Base-by-base conservation (phyloP, 2,888 invertebrate species). In the Pollenia angustigena region DNA sequence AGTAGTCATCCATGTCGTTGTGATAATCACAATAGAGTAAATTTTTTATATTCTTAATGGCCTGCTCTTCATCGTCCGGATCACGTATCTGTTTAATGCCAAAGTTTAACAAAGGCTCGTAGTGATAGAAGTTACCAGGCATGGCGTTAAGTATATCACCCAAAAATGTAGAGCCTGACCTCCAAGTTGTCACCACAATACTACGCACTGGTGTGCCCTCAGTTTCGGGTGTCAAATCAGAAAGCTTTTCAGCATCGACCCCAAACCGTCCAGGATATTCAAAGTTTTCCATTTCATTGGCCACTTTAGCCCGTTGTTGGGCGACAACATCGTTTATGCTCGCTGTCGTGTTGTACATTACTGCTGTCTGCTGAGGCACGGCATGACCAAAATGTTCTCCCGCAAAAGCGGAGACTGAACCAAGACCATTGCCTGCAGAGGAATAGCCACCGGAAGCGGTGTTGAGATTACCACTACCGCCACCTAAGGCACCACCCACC, bases 101-200 rank as follows among this genome's bases (percentile, higher is more conserved):
- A 93, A 96, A 97, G 91, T 97, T 96, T 85, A 97, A 94, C 85
- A 98, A 94, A 48, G 98, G 98, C 93, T 98, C 98, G 92, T 98
- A 98, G 92, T 98, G 97, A 94, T 98, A 98, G 93, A 95, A 98
- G 92, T 96, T 98, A 46, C 96, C 97, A 18, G 98, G 97, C 92
- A 97, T 95, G 42, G 97, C 95, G 92, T 97, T 97, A 66, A 98
- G 92, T 60, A 97, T 95, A 91, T 97, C 97, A 76, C 97, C 98
- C 74, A 98, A 94, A 92, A 98, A 98, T 50, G 98, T 98, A 23
- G 98, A 97, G 8, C 98, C 98, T 6, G 97, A 97, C 89, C 98
- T 95, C 97, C 98, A 98, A 14, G 97, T 97, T n/a, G 97, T 97
- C 85, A 97, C 94, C 88, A 98, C 96, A 66, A 98, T 93, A 92